Evolutionary conservation across 2,797 vertebrate species (phyloP), one percentile per base, ranked within the genome.

Genomic region (Neosilurus mollespiculum): DNA sequence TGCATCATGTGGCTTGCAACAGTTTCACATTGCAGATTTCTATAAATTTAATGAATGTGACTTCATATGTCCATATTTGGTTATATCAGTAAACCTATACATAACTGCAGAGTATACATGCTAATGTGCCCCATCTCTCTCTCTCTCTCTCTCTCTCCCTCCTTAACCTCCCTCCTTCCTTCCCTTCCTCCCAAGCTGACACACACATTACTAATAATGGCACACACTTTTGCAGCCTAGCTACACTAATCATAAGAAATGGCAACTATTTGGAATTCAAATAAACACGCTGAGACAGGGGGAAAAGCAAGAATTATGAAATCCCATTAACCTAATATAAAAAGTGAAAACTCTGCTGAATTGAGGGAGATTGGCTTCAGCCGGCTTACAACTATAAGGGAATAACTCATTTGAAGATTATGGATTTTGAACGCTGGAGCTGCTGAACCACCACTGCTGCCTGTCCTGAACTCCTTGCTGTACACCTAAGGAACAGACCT

Each of bases 351-450:
- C 65, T 87, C 86, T 81, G 18, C 56, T 85, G 80, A 90, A 83
- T 72, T 79, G 83, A 49, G 84, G 90, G 88, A 89, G 78, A 61
- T 87, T 43, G 84, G 81, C 64, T 87, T 90, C 88, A 87, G 89
- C 67, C 88, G 75, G 24, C 75, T 85, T 86, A 86, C 89, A 88
- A 87, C 92, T 92, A 88, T 92, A 92, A 92, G 88, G 82, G 88
- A 93, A 89, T 81, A 22, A 71, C 87, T 92, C 62, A 87, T 90
- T 83, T 87, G 24, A 81, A 86, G 76, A 83, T 37, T 59, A 73
- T 15, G 73, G 49, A 83, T 89, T 85, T 54, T 81, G 80, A 77
- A 71, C 34, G 56, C 54, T 1, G n/a, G 37, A 49, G 71, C 37
- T 78, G 51, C 8, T 37, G 76, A 30, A n/a, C 26, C 34, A 2